phyloP scores from a whole-genome alignment of 2,888 invertebrate genomes.

The Philaethria dido region DNA sequence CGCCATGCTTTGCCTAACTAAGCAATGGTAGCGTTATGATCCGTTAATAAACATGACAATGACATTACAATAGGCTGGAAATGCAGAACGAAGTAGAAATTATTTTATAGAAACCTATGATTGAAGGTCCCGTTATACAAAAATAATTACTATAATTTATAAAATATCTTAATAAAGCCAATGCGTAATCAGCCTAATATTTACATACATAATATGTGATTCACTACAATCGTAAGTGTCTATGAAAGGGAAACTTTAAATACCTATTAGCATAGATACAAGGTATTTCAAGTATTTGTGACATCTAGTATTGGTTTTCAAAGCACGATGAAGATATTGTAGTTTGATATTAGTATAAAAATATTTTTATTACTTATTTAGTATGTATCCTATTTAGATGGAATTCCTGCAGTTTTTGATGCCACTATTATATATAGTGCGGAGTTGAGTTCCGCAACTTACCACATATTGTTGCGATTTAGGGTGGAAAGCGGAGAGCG shows the following conservation, averaged over 20 bases:
- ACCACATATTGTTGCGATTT: no score
- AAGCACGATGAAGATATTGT: neutral
- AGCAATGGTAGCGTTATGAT: no score
- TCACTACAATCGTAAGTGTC: constrained; percentile 22
- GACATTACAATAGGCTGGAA: neutral
- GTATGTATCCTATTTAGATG: no score
- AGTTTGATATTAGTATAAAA: neutral
- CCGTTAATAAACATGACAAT: no score
- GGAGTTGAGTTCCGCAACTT: no score
- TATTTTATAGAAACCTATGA: no score
- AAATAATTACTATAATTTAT: no score
- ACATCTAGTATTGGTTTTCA: constrained; percentile 11
- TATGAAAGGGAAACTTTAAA: constrained; percentile 37
- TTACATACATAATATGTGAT: constrained; percentile 7
- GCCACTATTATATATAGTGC: no score
- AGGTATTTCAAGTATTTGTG: constrained; percentile 21
- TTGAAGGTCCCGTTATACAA: no score
- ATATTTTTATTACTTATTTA: neutral
- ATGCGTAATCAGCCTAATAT: constrained; percentile 1
- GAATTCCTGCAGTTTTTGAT: no score
- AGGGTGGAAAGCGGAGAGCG: no score
- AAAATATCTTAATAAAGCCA: neutral
- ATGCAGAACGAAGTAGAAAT: neutral
- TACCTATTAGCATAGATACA: constrained; percentile 30
- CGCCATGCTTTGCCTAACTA: no score